These are phyloP conservation scores for Aphelocoma californica DNA, from an alignment of 2,797 vertebrate genomes.

Conservation along the genomic window DNA sequence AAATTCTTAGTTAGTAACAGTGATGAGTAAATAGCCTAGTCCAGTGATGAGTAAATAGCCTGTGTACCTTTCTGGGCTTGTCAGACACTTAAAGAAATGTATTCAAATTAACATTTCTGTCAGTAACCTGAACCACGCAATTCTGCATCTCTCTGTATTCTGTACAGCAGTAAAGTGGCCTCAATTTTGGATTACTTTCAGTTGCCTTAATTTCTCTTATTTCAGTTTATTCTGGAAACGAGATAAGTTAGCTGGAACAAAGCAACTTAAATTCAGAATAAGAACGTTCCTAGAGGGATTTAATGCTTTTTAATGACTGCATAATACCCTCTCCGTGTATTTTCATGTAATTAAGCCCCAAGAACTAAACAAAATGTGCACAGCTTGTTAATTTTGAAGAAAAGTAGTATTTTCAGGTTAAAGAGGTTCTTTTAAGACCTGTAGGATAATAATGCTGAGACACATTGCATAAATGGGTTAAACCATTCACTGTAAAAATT, in stretches of 20 bases:
- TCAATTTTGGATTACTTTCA: not conserved
- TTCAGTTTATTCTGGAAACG: not conserved
- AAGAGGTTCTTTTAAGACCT: not conserved
- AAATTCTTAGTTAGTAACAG: not conserved
- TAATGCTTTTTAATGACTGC: not conserved
- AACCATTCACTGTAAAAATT: not conserved
- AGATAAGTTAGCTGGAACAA: not conserved
- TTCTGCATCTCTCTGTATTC: not conserved
- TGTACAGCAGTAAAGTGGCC: not conserved
- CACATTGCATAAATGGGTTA: not conserved
- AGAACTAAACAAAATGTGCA: not conserved
- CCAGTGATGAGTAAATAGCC: not conserved
- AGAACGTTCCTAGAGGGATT: not conserved
- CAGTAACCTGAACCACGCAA: not conserved
- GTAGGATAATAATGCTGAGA: not conserved
- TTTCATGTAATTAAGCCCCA: not conserved
- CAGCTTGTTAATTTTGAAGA: not conserved
- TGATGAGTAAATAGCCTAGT: not conserved
- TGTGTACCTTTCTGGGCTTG: not conserved
- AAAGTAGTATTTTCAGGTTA: not conserved
- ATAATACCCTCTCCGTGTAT: not conserved
- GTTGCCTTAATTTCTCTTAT: not conserved
- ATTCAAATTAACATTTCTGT: not conserved
- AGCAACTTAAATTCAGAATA: not conserved
- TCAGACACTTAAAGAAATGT: not conserved